Evolutionary conservation across 2,113 vertebrate species (phyloP), one percentile per base, ranked within the genome.

Genomic region (Nematolebias whitei): DNA sequence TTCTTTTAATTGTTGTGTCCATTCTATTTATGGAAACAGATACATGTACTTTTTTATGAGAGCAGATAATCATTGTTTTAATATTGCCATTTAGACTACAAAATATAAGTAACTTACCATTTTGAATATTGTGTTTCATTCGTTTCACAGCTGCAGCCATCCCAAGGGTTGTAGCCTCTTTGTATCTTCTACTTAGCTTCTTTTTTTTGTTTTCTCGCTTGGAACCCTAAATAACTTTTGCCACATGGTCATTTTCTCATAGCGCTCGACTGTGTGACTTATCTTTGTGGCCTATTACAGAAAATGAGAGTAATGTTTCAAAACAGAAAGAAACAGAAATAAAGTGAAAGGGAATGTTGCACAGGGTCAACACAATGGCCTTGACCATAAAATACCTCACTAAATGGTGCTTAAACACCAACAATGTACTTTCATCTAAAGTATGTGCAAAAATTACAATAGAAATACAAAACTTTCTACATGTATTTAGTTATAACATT

Each of bases 201-300:
- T 38, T 6, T 38, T 12, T 19, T 19, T 19, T 49, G 19, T 38
- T 6, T 38, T 12, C 13, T 19, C 5, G 2, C 5, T 14, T n/a
- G 18, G 29, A 54, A 54, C 18, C 11, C 29, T 35, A 14, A 12
- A 54, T n/a, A 35, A 54, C n/a, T 35, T 12, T 38, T 54, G 52
- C 11, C 52, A 35, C 29, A 38, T 54, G 29, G 52, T 54, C 52
- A 29, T 26, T 51, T 51, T 51, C 49, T 51, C 49, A 51, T 26
- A 51, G 23, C 49, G 26, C 49, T 22, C 45, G 9, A 20, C 20
- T 48, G 45, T 48, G 45, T n/a, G 45, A n/a, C 19, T 48, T 48
- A 20, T 48, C 19, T 29, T 51, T 51, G 15, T 26, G 16, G 49
- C 22, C 24, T 26, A 51, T 51, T 51, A 26, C 24, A 16, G 11